Percentiles rank a stretch among this genome's conserved stretches.
Evolutionary conservation across 2,797 vertebrate genomes (phyloP).

Genomic region (Sternarchorhynchus goeldii): DNA sequence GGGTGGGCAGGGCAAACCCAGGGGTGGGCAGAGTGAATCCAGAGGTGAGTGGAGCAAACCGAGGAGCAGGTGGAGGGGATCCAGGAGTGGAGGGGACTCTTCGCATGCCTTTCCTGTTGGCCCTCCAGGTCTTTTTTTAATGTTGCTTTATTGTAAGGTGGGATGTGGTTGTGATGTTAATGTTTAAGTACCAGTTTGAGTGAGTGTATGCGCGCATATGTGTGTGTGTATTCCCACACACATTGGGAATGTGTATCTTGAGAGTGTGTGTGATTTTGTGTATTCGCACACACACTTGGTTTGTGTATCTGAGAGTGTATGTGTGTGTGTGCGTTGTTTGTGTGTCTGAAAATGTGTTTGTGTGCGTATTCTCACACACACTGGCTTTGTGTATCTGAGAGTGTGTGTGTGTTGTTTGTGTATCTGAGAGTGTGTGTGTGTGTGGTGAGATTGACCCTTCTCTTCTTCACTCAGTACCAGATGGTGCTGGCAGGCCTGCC

Average conservation of each 20-base stretch:
- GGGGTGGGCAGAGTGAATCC: too few species aligned
- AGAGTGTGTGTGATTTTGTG: too few species aligned
- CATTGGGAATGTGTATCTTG: too few species aligned
- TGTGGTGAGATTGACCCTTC: slow-evolving; percentile 43
- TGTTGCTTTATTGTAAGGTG: slow-evolving; percentile 25
- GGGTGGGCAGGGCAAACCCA: too few species aligned
- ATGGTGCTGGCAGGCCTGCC: slow-evolving; percentile 48
- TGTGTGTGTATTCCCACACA: neutral
- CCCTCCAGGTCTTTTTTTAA: slow-evolving; percentile 22
- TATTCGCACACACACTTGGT: too few species aligned
- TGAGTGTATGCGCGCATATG: slow-evolving; percentile 1
- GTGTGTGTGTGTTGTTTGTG: slow-evolving; percentile 11
- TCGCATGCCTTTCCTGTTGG: slow-evolving; percentile 13
- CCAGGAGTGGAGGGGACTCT: neutral
- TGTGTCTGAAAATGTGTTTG: too few species aligned
- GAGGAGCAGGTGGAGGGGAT: too few species aligned
- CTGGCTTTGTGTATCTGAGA: neutral
- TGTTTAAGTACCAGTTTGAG: neutral
- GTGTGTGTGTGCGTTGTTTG: too few species aligned
- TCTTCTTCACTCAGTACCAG: slow-evolving; percentile 52
- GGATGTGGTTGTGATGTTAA: slow-evolving; percentile 19
- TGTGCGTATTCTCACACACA: too few species aligned
- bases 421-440: slow-evolving; percentile 22
- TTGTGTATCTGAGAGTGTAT: too few species aligned
- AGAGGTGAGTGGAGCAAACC: too few species aligned